Conservation (phyloP, 1,140 invertebrate species). For the Drosophila ogumai region DNA sequence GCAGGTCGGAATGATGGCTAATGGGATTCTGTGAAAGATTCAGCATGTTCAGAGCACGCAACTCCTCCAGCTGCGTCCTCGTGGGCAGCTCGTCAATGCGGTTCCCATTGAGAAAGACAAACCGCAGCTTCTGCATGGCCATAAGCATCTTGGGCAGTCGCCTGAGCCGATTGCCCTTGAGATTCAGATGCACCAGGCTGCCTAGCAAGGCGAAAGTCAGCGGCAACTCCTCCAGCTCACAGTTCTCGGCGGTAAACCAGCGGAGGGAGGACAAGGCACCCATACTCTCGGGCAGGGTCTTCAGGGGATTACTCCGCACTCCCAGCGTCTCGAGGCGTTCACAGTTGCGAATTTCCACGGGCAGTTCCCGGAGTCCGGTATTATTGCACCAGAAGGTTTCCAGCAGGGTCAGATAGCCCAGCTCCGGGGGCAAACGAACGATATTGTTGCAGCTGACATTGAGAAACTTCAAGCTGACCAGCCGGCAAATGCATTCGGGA, state of each 20-base stretch:
- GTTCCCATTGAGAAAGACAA: slow-evolving; percentile 87
- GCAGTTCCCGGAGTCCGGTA: slow-evolving; percentile 86
- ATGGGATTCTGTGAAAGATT: slow-evolving; percentile 86
- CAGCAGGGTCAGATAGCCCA: slow-evolving; percentile 90
- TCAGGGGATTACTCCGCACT: slow-evolving; percentile 87
- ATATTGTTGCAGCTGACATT: slow-evolving; percentile 94
- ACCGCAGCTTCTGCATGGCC: slow-evolving; percentile 86
- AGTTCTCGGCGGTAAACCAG: slow-evolving; percentile 88
- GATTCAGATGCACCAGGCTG: slow-evolving; percentile 87
- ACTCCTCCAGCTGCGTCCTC: slow-evolving; percentile 69
- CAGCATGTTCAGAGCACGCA: slow-evolving; percentile 85
- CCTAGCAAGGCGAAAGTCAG: slow-evolving; percentile 85
- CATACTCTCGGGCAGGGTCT: slow-evolving; percentile 86
- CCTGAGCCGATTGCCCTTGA: slow-evolving; percentile 86
- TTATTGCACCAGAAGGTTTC: slow-evolving; percentile 91
- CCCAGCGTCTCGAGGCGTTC: slow-evolving; percentile 90
- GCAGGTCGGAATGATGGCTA: slow-evolving; percentile 58
- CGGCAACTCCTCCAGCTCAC: slow-evolving; percentile 86
- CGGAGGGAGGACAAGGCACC: slow-evolving; percentile 86
- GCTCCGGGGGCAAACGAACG: slow-evolving; percentile 87
- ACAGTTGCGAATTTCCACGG: slow-evolving; percentile 89
- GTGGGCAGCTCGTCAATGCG: slow-evolving; percentile 74
- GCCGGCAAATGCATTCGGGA: slow-evolving; percentile 86
- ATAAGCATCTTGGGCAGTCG: slow-evolving; percentile 85
- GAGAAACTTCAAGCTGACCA: slow-evolving; percentile 90